Conservation (phyloP, 2,113 vertebrate species). For the Hypomesus transpacificus region DNA sequence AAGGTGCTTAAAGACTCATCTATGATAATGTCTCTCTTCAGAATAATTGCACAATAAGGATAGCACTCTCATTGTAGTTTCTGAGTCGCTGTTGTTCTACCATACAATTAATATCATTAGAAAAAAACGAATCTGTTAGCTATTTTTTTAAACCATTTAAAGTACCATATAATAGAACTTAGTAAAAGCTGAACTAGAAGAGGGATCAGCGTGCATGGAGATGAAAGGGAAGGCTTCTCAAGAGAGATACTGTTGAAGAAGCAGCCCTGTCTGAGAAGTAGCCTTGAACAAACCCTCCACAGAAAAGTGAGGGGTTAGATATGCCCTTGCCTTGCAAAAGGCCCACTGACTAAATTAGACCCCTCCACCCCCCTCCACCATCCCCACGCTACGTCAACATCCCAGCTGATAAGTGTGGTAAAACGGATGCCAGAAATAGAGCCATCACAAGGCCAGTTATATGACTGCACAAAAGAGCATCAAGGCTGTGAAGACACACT, state of each 20-base stretch:
- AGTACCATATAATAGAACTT: no score
- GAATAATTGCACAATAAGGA: background rate
- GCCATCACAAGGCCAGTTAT: background rate
- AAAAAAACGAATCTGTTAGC: background rate
- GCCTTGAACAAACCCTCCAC: slow-evolving; percentile 2
- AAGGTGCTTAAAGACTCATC: background rate
- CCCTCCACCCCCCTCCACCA: background rate
- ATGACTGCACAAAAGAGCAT: slow-evolving; percentile 1
- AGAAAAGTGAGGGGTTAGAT: background rate
- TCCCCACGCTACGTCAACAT: background rate
- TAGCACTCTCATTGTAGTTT: background rate
- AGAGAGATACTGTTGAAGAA: no score
- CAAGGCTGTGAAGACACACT: background rate
- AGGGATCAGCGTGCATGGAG: no score
- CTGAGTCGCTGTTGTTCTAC: background rate
- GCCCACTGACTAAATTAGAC: background rate
- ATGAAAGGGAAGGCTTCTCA: background rate
- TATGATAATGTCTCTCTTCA: slow-evolving; percentile 1
- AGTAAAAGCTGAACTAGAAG: no score
- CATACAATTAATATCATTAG: background rate
- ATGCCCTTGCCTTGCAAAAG: background rate
- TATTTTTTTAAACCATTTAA: no score
- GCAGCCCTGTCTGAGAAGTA: background rate
- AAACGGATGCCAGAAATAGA: slow-evolving; percentile 2
- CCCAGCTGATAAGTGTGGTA: slow-evolving; percentile 6